phyloP scores from a whole-genome alignment of 2,113 vertebrate species.

The Sinocyclocheilus anophthalmus region DNA sequence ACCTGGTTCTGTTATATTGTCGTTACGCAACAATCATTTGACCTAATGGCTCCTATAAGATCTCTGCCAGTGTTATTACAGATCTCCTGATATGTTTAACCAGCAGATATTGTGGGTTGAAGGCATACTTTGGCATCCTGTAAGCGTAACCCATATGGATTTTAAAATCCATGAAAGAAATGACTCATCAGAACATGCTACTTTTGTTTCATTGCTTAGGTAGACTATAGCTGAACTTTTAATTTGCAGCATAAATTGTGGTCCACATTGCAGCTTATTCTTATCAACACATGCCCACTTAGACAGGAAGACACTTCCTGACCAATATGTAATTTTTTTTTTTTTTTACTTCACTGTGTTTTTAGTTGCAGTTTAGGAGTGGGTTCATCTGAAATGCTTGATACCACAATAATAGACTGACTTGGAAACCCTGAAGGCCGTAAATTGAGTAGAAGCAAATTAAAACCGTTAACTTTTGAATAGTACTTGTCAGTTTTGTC shows the following conservation, averaged over 20 bases:
- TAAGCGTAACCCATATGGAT: background rate
- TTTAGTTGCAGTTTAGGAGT: too few relatives aligned
- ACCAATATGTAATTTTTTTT: background rate
- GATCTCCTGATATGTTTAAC: background rate
- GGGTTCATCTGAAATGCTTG: too few relatives aligned
- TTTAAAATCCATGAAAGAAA: background rate
- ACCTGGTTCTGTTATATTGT: background rate
- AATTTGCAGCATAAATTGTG: background rate
- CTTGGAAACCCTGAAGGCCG: too few relatives aligned
- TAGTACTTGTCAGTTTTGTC: too few relatives aligned
- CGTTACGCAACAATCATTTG: background rate
- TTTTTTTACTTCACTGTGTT: too few relatives aligned
- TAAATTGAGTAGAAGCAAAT: too few relatives aligned
- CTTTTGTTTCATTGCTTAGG: background rate
- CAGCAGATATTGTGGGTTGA: background rate
- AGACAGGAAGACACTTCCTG: background rate
- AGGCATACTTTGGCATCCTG: slow-evolving; percentile 11
- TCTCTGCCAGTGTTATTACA: background rate
- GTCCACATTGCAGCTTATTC: background rate
- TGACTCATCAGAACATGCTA: background rate
- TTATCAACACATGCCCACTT: background rate
- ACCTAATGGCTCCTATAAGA: background rate
- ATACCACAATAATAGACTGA: too few relatives aligned
- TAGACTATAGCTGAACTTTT: background rate
- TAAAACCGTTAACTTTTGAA: too few relatives aligned